Evolutionary conservation across 2,113 vertebrate genomes (phyloP), one percentile per base, ranked within the genome.

Genomic region (Cnemophilus loriae): DNA sequence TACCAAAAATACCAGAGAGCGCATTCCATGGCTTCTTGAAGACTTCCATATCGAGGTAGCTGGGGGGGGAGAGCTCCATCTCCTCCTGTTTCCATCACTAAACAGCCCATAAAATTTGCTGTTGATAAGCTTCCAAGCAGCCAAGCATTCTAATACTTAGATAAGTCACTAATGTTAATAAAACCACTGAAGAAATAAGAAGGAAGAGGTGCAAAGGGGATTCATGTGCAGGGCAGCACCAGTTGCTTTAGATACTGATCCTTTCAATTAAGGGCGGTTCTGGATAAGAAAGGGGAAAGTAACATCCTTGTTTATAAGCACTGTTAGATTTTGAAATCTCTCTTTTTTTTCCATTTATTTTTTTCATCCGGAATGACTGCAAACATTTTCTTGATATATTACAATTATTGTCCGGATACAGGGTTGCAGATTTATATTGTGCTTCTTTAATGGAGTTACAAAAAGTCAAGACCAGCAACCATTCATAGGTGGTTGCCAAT

Each of bases 1-100:
- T 98, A 98, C 98, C 98, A 98, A 97, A 98, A 97, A 98, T 98
- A 97, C 98, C 97, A 96, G 93, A 79, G 90, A 96, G 90, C 94
- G 60, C 98, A 98, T 98, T 98, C 98, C 98, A 95, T 13, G 81
- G 97, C 96, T 98, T 97, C 97, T 96, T 97, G 96, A 97, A 97
- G 96, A 79, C 95, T 98, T 97, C 95, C 94, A 97, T 97, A 98
- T 97, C 93, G 84, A 96, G 85, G 90, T 82, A 92, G 85, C 52
- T 92, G 55, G 4, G 28, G 81, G 83, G 87, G 82, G 64, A 93
- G 84, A 89, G 90, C 94, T 96, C 91, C 96, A 93, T 61, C 91
- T 96, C 96, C 96, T 95, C 96, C 95, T 95, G 88, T 94, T 97
- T 96, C 96, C 95, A 95, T 97, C 96, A 95, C 79, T 75, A 88